Conservation (phyloP, 2,888 invertebrate genomes). For the Electrophaes corylata region DNA sequence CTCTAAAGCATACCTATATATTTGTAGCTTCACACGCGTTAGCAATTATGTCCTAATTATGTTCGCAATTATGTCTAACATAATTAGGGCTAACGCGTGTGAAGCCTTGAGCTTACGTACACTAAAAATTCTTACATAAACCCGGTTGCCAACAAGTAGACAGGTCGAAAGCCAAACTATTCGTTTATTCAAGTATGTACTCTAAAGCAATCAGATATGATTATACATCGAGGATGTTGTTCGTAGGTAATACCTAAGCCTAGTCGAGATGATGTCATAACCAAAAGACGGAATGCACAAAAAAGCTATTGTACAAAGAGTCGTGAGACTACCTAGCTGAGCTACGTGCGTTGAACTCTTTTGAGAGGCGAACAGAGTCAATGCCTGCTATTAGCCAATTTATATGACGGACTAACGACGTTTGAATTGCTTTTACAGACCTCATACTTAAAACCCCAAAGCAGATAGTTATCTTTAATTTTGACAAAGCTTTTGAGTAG, state of each 20-base stretch:
- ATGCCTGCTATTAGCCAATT: constrained; percentile 76
- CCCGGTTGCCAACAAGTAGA: background rate
- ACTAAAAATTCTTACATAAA: background rate
- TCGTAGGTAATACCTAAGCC: constrained; percentile 44
- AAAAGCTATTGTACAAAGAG: constrained; percentile 80
- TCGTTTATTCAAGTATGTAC: constrained; percentile 18
- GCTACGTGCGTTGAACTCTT: constrained; percentile 81
- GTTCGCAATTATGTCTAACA: no score
- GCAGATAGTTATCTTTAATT: constrained; percentile 32
- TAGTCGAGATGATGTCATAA: constrained; percentile 76
- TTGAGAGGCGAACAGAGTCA: constrained; percentile 69
- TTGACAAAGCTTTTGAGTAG: constrained; percentile 23
- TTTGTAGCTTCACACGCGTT: no score
- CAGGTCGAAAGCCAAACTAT: constrained; percentile 16
- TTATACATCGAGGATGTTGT: constrained; percentile 37
- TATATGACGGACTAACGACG: constrained; percentile 61
- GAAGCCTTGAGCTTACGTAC: background rate
- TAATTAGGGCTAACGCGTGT: no score
- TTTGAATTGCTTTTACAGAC: constrained; percentile 55
- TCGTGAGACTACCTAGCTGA: constrained; percentile 75
- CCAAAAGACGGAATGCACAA: constrained; percentile 77
- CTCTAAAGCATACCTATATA: no score
- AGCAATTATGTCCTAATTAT: no score
- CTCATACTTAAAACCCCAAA: constrained; percentile 36
- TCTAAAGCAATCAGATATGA: constrained; percentile 28